Conservation (phyloP, 1,140 invertebrate genomes). For the Ooceraea biroi region DNA sequence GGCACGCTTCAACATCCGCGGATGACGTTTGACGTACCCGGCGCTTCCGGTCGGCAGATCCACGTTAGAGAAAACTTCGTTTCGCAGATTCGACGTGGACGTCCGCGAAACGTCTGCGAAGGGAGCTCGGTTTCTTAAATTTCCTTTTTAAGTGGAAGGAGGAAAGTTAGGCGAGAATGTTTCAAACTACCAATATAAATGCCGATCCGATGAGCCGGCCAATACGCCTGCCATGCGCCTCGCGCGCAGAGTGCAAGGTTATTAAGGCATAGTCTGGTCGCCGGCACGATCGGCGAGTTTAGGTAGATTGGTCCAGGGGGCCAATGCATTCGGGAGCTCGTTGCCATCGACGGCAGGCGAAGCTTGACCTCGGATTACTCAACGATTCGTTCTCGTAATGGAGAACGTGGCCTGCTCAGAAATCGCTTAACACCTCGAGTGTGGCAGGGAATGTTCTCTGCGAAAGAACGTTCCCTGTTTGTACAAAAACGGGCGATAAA, state of each 20-base stretch:
- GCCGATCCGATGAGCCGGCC: constrained; percentile 63
- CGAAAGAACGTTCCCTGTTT: background rate
- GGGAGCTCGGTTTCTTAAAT: constrained; percentile 18
- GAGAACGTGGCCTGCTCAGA: constrained; percentile 25
- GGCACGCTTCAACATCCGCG: no score
- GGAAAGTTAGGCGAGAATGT: constrained; percentile 59
- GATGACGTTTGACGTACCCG: background rate
- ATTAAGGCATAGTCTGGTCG: constrained; percentile 68
- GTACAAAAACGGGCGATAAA: background rate
- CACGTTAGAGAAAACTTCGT: background rate
- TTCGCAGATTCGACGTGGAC: background rate
- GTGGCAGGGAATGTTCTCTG: background rate
- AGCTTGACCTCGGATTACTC: constrained; percentile 62
- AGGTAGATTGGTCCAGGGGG: constrained; percentile 54
- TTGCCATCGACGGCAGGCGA: constrained; percentile 59
- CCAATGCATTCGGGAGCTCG: constrained; percentile 62
- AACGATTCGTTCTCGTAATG: constrained; percentile 50
- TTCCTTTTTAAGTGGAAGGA: constrained; percentile 60
- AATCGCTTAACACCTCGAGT: background rate
- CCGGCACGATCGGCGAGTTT: constrained; percentile 54
- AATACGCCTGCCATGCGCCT: constrained; percentile 37
- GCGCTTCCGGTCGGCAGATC: constrained; percentile 7
- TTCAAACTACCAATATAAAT: constrained; percentile 67
- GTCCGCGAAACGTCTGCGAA: constrained; percentile 8
- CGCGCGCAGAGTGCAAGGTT: constrained; percentile 61